A percentile compares a stretch with the other conserved stretches of the same genome.
phyloP scores from a whole-genome alignment of 30 jellyfish, hydroid and myxozoan species.

The Cassiopea xamachana region DNA sequence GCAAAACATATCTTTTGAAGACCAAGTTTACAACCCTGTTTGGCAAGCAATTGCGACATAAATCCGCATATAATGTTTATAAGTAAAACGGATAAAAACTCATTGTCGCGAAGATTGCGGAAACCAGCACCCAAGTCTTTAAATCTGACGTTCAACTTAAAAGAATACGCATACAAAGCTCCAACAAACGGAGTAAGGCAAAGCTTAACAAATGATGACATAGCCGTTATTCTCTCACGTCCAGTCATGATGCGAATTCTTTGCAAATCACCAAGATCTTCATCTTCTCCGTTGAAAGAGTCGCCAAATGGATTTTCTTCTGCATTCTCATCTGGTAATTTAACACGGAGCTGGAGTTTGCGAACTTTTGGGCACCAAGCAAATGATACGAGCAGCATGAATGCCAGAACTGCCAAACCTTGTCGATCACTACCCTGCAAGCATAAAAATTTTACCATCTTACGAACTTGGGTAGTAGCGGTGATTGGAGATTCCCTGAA shows the following conservation, averaged over 20 bases:
- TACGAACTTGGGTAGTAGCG: no score
- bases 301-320: constrained; percentile 16
- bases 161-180: constrained; percentile 20
- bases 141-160: constrained; percentile 18
- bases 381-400: constrained; percentile 47
- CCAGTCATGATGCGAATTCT: constrained; percentile 74
- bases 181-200: constrained; percentile 73
- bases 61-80: constrained; percentile 63
- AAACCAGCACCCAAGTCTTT: constrained; percentile 43
- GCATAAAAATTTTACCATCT: neutral
- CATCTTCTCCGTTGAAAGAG: constrained; percentile 30
- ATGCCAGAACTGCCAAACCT: neutral
- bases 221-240: constrained; percentile 69
- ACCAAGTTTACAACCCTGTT: constrained; percentile 80
- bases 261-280: constrained; percentile 36
- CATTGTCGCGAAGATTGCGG: constrained; percentile 1
- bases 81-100: constrained; percentile 28
- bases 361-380: constrained; percentile 88
- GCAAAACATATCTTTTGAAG: constrained; percentile 89
- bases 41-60: constrained; percentile 69
- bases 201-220: constrained; percentile 71
- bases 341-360: constrained; percentile 70
- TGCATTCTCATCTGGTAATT: neutral
- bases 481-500: no score
- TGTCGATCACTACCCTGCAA: neutral